Conservation (phyloP, 2,113 vertebrate genomes). For the Theristicus caerulescens region DNA sequence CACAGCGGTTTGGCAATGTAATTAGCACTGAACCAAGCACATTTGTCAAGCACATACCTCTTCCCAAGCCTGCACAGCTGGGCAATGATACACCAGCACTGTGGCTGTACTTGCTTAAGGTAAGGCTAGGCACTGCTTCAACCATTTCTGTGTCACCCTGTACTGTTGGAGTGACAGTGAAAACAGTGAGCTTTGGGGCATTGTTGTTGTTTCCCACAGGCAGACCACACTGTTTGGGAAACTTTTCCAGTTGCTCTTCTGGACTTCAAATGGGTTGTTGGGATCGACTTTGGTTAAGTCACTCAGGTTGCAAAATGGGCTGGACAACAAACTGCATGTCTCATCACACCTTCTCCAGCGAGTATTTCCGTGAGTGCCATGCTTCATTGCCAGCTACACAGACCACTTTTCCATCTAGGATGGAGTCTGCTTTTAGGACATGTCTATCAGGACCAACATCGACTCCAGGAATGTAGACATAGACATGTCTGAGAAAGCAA, state of each 20-base stretch:
- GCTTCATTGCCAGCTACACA: neutral
- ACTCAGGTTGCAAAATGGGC: neutral
- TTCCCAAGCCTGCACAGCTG: neutral
- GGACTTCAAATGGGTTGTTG: neutral
- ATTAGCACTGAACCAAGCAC: neutral
- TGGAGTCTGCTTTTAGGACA: neutral
- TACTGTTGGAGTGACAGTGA: neutral
- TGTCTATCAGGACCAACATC: neutral
- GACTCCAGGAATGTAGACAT: neutral
- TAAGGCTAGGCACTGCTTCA: neutral
- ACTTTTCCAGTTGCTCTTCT: neutral
- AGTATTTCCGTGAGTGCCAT: accelerated
- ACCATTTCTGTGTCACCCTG: neutral
- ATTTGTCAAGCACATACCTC: neutral
- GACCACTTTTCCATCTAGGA: neutral
- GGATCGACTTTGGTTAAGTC: neutral
- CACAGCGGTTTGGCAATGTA: neutral
- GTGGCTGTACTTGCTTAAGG: neutral
- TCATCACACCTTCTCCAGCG: neutral
- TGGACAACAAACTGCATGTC: neutral
- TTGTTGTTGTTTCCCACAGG: neutral
- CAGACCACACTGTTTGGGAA: neutral
- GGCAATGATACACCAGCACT: neutral
- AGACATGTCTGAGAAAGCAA: slow-evolving; percentile 20
- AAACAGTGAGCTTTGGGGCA: neutral